A percentile compares a stretch with the other conserved stretches of the same genome.
phyloP scores from a whole-genome alignment of 2,888 invertebrate genomes.

The Biston stratarius region DNA sequence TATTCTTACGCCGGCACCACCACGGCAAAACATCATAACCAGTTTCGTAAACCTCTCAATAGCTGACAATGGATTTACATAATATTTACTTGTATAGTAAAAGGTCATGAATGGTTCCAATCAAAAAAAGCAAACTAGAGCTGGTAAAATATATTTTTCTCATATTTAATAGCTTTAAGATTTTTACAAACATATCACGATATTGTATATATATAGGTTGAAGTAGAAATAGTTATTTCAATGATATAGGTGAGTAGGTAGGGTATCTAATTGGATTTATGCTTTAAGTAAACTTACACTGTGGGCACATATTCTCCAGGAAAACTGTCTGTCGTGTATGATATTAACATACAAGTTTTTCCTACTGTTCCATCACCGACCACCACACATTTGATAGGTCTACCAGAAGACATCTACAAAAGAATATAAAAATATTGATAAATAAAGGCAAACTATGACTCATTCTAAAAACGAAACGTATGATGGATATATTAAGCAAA shows the following conservation, averaged over 20 bases:
- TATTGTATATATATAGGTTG: background rate
- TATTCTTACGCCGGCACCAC: too few relatives aligned
- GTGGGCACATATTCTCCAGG: slow-evolving; percentile 98
- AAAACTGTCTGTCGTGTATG: slow-evolving; percentile 97
- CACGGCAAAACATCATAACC: too few relatives aligned
- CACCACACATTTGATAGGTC: slow-evolving; percentile 96
- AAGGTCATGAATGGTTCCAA: background rate
- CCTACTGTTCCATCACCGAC: slow-evolving; percentile 97
- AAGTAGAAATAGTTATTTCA: background rate
- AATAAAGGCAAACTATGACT: slow-evolving; percentile 77
- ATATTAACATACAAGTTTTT: slow-evolving; percentile 97
- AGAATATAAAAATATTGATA: slow-evolving; percentile 62
- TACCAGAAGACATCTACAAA: slow-evolving; percentile 94
- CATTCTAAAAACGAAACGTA: slow-evolving; percentile 68
- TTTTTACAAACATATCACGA: background rate
- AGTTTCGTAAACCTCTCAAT: background rate
- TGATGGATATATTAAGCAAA: slow-evolving; percentile 54
- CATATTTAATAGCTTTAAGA: background rate
- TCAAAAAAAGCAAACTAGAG: background rate
- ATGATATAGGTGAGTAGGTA: background rate
- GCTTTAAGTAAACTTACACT: slow-evolving; percentile 89
- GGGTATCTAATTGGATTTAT: slow-evolving; percentile 19
- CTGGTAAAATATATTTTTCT: background rate
- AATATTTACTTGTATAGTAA: background rate
- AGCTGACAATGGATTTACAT: background rate